Conservation (phyloP, 2,113 vertebrate genomes). For the Cyanoderma ruficeps region DNA sequence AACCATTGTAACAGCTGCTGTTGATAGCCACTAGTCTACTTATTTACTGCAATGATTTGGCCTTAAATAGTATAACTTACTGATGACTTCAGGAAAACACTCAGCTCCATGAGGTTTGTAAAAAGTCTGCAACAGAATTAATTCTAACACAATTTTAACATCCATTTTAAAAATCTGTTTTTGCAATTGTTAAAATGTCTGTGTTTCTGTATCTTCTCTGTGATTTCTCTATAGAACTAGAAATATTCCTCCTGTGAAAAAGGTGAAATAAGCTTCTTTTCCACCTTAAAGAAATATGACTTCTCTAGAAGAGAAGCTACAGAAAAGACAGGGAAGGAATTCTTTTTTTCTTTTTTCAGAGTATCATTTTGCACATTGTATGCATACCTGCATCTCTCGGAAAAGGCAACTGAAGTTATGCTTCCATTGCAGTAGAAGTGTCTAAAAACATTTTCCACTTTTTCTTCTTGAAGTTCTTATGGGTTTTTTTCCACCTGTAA, state of each 20-base stretch:
- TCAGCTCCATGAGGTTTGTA: background rate
- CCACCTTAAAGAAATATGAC: background rate
- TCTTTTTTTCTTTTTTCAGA: background rate
- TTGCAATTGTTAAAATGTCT: background rate
- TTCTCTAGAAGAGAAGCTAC: background rate
- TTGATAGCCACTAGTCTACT: background rate
- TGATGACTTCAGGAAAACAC: background rate
- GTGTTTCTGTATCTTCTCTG: background rate
- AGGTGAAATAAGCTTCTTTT: background rate
- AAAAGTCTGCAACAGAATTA: background rate
- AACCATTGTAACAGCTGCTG: background rate
- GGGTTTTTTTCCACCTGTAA: background rate
- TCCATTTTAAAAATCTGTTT: background rate
- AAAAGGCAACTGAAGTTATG: background rate
- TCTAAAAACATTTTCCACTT: background rate
- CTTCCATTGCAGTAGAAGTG: background rate
- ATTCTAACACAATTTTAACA: background rate
- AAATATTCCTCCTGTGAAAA: background rate
- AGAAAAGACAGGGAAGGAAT: background rate
- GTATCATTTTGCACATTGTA: background rate
- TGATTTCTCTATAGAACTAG: background rate
- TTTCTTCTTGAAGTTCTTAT: background rate
- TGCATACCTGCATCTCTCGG: background rate
- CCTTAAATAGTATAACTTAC: background rate
- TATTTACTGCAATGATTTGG: background rate